Base-by-base conservation (phyloP, 2,797 vertebrate species). In the Synaphobranchus kaupii region DNA sequence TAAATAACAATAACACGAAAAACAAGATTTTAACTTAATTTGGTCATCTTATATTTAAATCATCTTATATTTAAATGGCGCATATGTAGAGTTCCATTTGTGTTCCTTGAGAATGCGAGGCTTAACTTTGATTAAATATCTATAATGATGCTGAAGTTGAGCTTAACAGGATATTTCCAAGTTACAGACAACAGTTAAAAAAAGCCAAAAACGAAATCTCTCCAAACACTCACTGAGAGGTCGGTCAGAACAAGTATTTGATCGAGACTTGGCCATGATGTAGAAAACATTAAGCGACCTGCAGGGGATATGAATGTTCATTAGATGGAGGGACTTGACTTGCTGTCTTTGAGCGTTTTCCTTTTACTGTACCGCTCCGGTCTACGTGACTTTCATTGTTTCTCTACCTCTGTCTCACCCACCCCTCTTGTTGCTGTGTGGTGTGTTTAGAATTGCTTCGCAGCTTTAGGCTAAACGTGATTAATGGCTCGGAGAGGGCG, bases 401-500 rank as follows among this genome's bases (percentile, higher is more conserved):
- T 34, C 60, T 71, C 47, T 31, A 52, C 47, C 4, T 4, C 20
- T 60, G 54, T 54, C 31, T 63, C 83, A 68, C 82, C 17, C 81
- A 44, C 25, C 58, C 58, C 44, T 71, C 28, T 20, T 56, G 87
- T 87, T 68, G 85, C 50, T 44, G 84, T 44, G 84, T 88, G 85
- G 76, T n/a, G 15, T 78, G 87, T 84, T 88, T 84, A 60, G n/a
- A 48, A 44, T 76, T 63, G 86, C 84, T 48, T 34, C 52, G 25
- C 31, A 39, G 63, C 86, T 89, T 31, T 86, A 87, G 85, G 71
- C 78, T 82, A 56, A 44, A 71, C 73, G n/a, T 90, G 88, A 90
- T 89, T 88, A 85, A 90, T 88, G 71, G 81, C 83, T 12, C 2
- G n/a, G 8, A 47, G 73, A 83, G 7, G 6, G 80, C 54, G 84